Evolutionary conservation across 2,888 invertebrate species (phyloP).

Genomic region (Tetanocera ferruginea): DNA sequence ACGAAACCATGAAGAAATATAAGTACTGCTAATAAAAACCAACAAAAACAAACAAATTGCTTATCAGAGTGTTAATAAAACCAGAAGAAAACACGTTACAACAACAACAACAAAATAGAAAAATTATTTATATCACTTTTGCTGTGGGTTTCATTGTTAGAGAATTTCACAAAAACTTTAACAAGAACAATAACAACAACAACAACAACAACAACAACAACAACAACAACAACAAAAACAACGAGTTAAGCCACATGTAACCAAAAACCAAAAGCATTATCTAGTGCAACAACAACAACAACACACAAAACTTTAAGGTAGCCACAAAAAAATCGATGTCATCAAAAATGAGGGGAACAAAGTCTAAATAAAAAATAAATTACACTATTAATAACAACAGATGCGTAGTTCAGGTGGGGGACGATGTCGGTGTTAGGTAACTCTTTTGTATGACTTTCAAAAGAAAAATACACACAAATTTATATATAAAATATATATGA

Average conservation of each 20-base stretch:
- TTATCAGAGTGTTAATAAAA: background rate
- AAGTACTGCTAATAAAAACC: background rate
- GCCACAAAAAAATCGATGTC: slow-evolving; percentile 10
- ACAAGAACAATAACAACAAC: background rate
- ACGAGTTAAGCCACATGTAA: background rate
- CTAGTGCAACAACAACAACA: background rate
- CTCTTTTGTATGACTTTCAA: too few species aligned
- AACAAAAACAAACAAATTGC: background rate
- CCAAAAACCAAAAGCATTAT: too few species aligned
- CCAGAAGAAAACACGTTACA: background rate
- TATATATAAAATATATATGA: too few species aligned
- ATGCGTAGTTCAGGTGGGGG: too few species aligned
- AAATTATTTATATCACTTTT: background rate
- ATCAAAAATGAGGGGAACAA: background rate
- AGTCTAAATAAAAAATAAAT: too few species aligned
- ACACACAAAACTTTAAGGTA: background rate
- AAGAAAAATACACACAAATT: too few species aligned
- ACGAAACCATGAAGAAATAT: too few species aligned
- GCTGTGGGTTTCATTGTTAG: background rate
- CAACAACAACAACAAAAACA: background rate
- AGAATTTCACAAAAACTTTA: background rate
- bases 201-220: background rate
- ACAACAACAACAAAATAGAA: background rate
- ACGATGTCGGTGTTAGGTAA: too few species aligned
- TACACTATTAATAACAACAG: too few species aligned